Evolutionary conservation across 2,113 vertebrate genomes (phyloP).

Genomic region (Rhea pennata): DNA sequence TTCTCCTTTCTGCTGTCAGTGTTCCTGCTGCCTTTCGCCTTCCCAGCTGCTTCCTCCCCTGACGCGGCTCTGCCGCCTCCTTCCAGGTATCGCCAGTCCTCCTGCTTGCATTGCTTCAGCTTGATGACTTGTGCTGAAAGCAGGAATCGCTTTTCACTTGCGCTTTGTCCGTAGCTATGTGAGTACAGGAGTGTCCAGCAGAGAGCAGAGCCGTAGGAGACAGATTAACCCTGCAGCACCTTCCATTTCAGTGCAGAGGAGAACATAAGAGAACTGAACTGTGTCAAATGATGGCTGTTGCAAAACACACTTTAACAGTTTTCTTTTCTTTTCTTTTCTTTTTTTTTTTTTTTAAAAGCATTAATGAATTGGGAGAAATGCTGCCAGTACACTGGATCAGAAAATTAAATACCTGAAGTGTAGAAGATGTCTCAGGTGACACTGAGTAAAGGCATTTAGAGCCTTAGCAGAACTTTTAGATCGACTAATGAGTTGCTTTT

Average conservation of each 20-base stretch:
- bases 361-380: background rate
- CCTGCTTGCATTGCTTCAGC: background rate
- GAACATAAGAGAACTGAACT: rapidly evolving
- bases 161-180: background rate
- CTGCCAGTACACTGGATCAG: background rate
- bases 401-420: background rate
- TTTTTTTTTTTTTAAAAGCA: background rate
- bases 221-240: background rate
- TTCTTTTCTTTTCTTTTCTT: background rate
- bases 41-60: background rate
- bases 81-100: background rate
- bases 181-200: background rate
- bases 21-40: background rate
- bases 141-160: background rate
- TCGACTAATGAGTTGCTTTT: background rate
- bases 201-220: background rate
- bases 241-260: rapidly evolving
- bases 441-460: background rate
- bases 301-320: background rate
- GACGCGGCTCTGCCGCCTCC: background rate
- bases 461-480: background rate
- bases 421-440: background rate
- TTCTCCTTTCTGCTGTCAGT: background rate
- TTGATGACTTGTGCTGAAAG: background rate
- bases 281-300: rapidly evolving